These are phyloP conservation scores for Percopsis omiscomaycus DNA, from an alignment of 2,797 vertebrate genomes.

Conservation along the genomic window DNA sequence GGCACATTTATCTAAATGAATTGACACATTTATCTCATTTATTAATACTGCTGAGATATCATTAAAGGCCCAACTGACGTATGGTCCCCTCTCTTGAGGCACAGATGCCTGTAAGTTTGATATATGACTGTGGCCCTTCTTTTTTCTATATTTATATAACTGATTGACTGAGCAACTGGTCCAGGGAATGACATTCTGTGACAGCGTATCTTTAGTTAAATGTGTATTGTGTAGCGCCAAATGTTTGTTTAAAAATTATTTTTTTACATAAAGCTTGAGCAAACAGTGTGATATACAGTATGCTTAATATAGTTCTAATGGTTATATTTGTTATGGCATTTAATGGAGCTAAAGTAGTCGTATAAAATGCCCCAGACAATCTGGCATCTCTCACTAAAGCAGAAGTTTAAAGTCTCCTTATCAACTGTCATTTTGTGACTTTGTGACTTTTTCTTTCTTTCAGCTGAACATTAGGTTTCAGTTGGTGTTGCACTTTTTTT, in stretches of 20 bases:
- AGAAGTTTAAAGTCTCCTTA: no score
- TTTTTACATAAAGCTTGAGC: no score
- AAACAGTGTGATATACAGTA: no score
- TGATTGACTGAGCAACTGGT: not conserved
- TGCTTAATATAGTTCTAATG: no score
- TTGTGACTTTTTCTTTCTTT: not conserved
- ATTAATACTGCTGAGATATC: not conserved
- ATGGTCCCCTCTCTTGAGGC: constrained; percentile 1
- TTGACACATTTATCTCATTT: not conserved
- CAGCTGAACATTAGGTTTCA: not conserved
- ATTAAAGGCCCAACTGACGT: constrained; percentile 4
- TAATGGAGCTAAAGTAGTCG: no score
- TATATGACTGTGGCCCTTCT: not conserved
- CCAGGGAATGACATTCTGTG: not conserved
- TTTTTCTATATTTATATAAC: not conserved
- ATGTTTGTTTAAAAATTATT: no score
- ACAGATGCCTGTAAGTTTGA: not conserved
- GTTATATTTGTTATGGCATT: no score
- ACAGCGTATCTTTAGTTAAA: no score
- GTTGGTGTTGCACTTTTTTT: no score
- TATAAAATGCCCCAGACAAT: no score
- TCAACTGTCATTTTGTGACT: not conserved
- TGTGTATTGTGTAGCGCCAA: no score
- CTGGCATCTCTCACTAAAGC: no score
- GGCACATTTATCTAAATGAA: not conserved